Conservation (phyloP, 2,888 invertebrate species). For the Malthinus flaveolus region DNA sequence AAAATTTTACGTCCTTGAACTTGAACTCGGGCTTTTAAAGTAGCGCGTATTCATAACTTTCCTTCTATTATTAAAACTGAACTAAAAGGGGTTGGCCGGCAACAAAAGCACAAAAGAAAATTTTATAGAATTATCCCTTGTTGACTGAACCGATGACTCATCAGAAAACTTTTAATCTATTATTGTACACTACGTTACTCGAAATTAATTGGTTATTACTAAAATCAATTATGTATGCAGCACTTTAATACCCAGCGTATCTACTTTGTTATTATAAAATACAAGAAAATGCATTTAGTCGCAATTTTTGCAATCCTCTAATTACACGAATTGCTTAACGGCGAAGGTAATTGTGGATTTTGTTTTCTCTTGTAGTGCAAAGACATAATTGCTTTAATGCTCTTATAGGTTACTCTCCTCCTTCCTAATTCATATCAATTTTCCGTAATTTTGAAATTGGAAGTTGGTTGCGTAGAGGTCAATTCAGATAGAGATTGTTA, state of each 20-base stretch:
- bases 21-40: no score
- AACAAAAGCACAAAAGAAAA: background rate
- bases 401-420: no score
- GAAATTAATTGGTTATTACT: constrained; percentile 23
- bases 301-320: background rate
- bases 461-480: no score
- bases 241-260: background rate
- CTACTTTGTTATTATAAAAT: background rate
- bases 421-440: no score
- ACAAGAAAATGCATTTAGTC: background rate
- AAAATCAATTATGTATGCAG: constrained; percentile 19
- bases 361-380: background rate
- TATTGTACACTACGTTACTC: constrained; percentile 18
- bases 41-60: background rate
- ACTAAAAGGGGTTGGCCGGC: background rate
- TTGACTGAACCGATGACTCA: constrained; percentile 27
- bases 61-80: no score
- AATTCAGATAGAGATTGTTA: no score
- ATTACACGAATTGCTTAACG: background rate
- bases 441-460: no score
- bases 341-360: background rate
- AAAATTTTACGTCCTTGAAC: no score
- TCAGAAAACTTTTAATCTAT: constrained; percentile 14
- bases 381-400: no score
- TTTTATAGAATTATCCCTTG: constrained; percentile 26